These are phyloP conservation scores for Drosophila greeni DNA, from an alignment of 2,888 invertebrate species.

Conservation along the genomic window DNA sequence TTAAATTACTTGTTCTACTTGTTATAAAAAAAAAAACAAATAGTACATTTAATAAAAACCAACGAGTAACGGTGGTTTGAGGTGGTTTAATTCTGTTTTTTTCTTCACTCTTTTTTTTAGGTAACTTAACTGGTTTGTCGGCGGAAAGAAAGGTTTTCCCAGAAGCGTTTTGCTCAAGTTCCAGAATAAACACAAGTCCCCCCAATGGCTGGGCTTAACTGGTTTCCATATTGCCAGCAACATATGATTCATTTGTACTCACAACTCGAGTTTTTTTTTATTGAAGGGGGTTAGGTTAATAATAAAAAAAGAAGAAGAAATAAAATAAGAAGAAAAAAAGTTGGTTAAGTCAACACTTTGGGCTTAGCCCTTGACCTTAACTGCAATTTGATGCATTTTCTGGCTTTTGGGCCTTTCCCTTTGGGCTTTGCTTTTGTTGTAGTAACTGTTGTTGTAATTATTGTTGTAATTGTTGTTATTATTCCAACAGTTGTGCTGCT, in stretches of 20 bases:
- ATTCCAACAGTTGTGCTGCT: constrained; percentile 32
- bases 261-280: background rate
- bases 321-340: background rate
- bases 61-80: constrained; percentile 12
- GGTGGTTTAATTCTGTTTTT: constrained; percentile 13
- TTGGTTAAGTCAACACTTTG: constrained; percentile 27
- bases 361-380: constrained; percentile 43
- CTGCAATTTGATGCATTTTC: constrained; percentile 61
- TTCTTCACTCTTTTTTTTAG: background rate
- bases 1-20: too few species aligned
- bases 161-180: constrained; percentile 27
- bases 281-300: constrained; percentile 10
- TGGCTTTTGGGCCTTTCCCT: constrained; percentile 40
- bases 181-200: constrained; percentile 27
- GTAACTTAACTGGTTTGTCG: constrained; percentile 17
- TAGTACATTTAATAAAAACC: too few species aligned
- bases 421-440: constrained; percentile 24
- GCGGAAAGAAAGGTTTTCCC: constrained; percentile 13
- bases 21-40: too few species aligned
- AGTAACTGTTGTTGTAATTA: constrained; percentile 25
- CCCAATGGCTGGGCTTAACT: constrained; percentile 10
- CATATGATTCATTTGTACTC: constrained; percentile 30
- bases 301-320: background rate
- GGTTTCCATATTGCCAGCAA: constrained; percentile 12
- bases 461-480: constrained; percentile 34